Evolutionary conservation across 2,113 vertebrate species (phyloP).

Genomic region (Helogale parvula): DNA sequence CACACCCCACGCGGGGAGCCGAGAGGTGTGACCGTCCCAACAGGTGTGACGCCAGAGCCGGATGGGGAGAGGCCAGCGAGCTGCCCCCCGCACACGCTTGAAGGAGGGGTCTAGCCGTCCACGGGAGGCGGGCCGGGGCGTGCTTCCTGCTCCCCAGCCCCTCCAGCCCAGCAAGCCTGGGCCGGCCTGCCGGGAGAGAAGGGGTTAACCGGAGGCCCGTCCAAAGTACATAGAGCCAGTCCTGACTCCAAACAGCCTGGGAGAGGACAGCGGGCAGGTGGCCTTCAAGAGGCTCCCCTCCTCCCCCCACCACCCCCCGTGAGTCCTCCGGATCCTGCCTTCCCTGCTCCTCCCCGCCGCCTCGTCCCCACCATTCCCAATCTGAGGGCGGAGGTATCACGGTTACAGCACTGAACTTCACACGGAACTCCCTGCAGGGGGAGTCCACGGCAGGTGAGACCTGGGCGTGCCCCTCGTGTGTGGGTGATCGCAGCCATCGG

Average conservation of each 20-base stretch:
- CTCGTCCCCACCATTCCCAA: background rate
- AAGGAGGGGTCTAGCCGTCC: background rate
- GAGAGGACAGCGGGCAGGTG: background rate
- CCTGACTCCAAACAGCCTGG: conserved; percentile 55
- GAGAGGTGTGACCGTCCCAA: fast-evolving
- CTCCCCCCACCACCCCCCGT: background rate
- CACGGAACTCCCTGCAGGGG: fast-evolving
- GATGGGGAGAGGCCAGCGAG: fast-evolving
- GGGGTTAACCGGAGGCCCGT: conserved; percentile 52
- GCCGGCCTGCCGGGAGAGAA: background rate
- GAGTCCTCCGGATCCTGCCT: background rate
- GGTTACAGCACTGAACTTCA: background rate
- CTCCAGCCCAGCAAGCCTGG: background rate
- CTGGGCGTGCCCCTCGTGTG: fast-evolving
- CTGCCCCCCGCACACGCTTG: fast-evolving
- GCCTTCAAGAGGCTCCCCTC: background rate
- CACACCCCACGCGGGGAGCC: background rate
- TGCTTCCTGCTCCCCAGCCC: background rate
- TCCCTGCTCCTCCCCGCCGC: background rate
- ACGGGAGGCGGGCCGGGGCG: background rate
- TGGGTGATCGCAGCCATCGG: fast-evolving
- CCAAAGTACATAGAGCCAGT: conserved; percentile 43
- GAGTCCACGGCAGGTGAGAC: background rate
- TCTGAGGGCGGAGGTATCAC: background rate
- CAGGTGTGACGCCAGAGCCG: fast-evolving